phyloP scores from a whole-genome alignment of 2,797 vertebrate species.

The Fistularia tabacaria region DNA sequence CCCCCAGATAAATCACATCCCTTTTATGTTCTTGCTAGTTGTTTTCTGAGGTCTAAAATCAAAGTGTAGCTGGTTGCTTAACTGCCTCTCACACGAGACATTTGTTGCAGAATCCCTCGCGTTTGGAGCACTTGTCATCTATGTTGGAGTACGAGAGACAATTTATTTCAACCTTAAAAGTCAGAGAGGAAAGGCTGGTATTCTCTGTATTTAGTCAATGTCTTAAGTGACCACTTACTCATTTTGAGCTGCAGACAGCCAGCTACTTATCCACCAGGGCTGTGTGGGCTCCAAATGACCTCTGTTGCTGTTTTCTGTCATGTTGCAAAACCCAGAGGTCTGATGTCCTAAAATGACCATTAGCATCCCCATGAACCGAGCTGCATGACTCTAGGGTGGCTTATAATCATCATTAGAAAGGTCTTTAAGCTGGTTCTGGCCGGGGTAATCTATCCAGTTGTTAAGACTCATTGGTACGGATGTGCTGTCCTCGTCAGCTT shows the following conservation, averaged over 20 bases:
- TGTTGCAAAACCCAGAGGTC: conserved; percentile 37
- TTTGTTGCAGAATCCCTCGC: neutral
- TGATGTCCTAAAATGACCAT: conserved; percentile 53
- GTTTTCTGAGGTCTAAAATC: conserved; percentile 1
- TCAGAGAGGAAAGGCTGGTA: conserved; percentile 17
- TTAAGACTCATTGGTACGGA: too few relatives aligned
- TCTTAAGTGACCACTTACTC: conserved; percentile 43
- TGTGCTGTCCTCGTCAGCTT: too few relatives aligned
- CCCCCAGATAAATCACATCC: conserved; percentile 1
- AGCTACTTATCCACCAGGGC: conserved; percentile 35
- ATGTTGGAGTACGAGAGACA: neutral
- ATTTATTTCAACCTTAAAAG: conserved; percentile 10
- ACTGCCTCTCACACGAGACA: neutral
- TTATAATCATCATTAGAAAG: conserved; percentile 44
- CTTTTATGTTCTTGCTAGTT: neutral
- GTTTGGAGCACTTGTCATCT: neutral
- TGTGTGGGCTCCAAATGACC: conserved; percentile 54
- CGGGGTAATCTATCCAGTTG: too few relatives aligned
- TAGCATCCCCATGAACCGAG: conserved; percentile 29
- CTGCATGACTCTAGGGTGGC: conserved; percentile 37
- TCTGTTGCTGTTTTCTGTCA: conserved; percentile 59
- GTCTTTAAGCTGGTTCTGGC: conserved; percentile 19
- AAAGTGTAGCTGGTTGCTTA: conserved; percentile 1
- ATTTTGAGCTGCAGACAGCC: conserved; percentile 45
- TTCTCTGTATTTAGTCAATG: conserved; percentile 24